Evolutionary conservation across 1,140 invertebrate species (phyloP), one percentile per base, ranked within the genome.

Genomic region (Sitobion miscanthi): DNA sequence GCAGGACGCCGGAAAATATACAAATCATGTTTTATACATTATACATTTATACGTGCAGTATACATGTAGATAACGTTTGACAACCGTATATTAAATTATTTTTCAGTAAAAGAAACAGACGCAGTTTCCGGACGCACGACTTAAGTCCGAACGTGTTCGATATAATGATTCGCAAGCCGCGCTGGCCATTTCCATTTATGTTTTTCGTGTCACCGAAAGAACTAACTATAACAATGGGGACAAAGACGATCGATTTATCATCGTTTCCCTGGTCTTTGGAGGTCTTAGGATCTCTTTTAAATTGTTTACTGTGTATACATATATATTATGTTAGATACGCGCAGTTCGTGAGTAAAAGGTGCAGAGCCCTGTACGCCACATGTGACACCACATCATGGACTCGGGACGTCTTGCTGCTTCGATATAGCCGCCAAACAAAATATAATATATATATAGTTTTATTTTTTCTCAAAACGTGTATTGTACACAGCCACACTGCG

Each of bases 211-310:
- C 62, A 77, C 62, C n/a, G 30, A n/a, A 77, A 14, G 30, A 5
- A n/a, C 62, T 0, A 17, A 77, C 2, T 3, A 30, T 14, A 69
- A 30, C 62, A 77, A 77, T 77, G 14, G 30, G n/a, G n/a, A 77
- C 62, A 77, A 42, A 85, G 23, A 85, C 83, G 83, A 85, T 85
- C 83, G 83, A 85, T 85, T 85, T 85, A 85, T 85, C 38, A 85
- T 85, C 38, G 42, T 85, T 85, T 85, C 42, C 21, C 14, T n/a
- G 62, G 62, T 35, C 42, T 42, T 42, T 3, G 42, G 42, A 42
- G 42, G 42, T 42, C n/a, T 77, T 17, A n/a, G n/a, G 30, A 35
- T 77, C 30, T 4, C n/a, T 77, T 77, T 77, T n/a, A n/a, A 77
- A 77, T 77, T 77, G 62, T 77, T 77, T 77, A n/a, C 62, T 77